phyloP scores from a whole-genome alignment of 2,113 vertebrate species.

The Amphiprion ocellaris region DNA sequence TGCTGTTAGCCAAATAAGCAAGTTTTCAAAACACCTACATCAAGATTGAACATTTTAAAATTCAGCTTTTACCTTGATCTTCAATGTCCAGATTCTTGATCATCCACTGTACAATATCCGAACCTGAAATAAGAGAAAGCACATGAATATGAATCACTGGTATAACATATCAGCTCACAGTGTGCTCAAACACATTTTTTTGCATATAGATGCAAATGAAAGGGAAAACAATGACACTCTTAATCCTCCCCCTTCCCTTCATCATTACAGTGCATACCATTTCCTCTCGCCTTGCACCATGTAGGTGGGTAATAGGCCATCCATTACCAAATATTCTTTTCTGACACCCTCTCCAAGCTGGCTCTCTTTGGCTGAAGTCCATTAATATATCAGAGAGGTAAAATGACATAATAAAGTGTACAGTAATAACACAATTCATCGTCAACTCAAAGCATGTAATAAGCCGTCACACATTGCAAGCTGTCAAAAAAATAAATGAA shows the following conservation, averaged over 20 bases:
- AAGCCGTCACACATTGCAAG: neutral
- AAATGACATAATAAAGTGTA: conserved; percentile 41
- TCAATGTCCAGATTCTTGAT: conserved; percentile 97
- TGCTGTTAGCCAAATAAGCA: neutral
- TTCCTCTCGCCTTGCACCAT: conserved; percentile 55
- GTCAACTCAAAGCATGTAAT: conserved; percentile 28
- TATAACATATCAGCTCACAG: conserved; percentile 14
- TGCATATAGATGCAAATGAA: conserved; percentile 61
- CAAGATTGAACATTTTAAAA: neutral
- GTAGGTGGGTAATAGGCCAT: conserved; percentile 75
- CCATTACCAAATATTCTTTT: conserved; percentile 70
- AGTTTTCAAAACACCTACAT: neutral
- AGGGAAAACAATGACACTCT: conserved; percentile 48
- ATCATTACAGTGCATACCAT: conserved; percentile 62
- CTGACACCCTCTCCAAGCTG: conserved; percentile 62
- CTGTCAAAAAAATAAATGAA: conserved; percentile 2
- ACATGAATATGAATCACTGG: conserved; percentile 54
- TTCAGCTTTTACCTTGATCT: conserved; percentile 90
- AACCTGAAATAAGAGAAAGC: conserved; percentile 86
- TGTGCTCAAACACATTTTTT: conserved; percentile 41
- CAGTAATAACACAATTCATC: conserved; percentile 45
- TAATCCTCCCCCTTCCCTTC: conserved; percentile 40
- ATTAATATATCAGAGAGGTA: conserved; percentile 67
- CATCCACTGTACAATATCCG: conserved; percentile 98
- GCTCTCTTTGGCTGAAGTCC: conserved; percentile 43